phyloP scores from a whole-genome alignment of 2,113 vertebrate species.

The Chrysemys picta region DNA sequence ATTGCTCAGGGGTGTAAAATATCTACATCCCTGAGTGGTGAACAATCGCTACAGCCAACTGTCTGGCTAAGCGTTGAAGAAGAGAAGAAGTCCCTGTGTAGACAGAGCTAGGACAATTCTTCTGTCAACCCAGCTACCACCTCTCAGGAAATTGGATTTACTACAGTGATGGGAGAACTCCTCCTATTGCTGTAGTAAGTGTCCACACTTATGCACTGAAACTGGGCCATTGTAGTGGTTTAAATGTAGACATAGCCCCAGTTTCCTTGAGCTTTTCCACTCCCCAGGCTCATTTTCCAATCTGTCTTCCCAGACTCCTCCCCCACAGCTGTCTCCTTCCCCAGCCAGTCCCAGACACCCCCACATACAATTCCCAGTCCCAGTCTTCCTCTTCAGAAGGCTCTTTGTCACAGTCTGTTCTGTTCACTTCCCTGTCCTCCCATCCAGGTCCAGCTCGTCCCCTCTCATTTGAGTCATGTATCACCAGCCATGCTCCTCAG shows the following conservation, averaged over 20 bases:
- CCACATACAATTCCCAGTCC: not conserved
- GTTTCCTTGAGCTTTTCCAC: not conserved
- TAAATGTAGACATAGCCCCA: not conserved
- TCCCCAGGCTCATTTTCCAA: no score
- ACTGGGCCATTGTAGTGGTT: not conserved
- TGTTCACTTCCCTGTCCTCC: not conserved
- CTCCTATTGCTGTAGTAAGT: not conserved
- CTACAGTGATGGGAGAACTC: not conserved
- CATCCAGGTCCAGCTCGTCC: not conserved
- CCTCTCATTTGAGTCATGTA: not conserved
- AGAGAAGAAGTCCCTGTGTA: not conserved
- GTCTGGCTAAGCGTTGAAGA: no score
- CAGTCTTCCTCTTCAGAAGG: not conserved
- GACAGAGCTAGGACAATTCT: not conserved
- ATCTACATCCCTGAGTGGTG: not conserved
- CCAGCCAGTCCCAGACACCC: not conserved
- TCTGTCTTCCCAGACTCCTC: not conserved
- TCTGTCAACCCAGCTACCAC: not conserved
- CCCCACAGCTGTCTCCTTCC: not conserved
- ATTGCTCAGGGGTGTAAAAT: not conserved
- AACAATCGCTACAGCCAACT: no score
- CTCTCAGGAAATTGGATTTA: not conserved
- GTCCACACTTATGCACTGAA: not conserved
- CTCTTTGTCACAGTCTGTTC: not conserved
- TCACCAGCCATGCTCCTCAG: accelerated